phyloP scores from a whole-genome alignment of 2,888 invertebrate genomes.

The Pheosia tremula region DNA sequence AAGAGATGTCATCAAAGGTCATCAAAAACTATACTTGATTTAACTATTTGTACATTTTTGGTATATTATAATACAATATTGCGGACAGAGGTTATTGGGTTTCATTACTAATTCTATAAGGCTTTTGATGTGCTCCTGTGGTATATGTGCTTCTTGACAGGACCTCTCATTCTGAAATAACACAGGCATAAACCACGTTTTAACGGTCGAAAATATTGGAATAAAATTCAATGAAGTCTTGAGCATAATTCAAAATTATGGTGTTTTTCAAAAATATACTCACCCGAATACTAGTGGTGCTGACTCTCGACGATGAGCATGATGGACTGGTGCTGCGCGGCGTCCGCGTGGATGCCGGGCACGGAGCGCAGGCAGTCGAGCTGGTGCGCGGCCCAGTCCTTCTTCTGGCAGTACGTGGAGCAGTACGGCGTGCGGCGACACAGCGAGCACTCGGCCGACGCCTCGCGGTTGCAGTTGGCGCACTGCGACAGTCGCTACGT shows the following conservation, averaged over 20 bases:
- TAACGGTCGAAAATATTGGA: too few species aligned
- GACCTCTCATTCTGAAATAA: neutral
- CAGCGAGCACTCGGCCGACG: constrained; percentile 93
- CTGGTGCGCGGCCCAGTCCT: constrained; percentile 94
- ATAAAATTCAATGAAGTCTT: too few species aligned
- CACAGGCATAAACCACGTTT: neutral
- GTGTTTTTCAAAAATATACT: neutral
- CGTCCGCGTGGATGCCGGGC: constrained; percentile 65
- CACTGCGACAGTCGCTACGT: constrained; percentile 81
- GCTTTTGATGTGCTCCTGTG: neutral
- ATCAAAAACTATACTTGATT: too few species aligned
- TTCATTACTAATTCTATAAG: neutral
- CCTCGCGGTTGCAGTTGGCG: constrained; percentile 95
- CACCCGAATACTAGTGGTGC: constrained; percentile 72
- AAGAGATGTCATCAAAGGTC: too few species aligned
- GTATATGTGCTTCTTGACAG: neutral
- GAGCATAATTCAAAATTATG: too few species aligned
- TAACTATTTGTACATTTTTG: neutral
- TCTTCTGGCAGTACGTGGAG: constrained; percentile 95
- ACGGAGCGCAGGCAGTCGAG: constrained; percentile 92
- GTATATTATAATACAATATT: neutral
- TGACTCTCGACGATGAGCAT: constrained; percentile 94
- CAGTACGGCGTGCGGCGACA: constrained; percentile 95
- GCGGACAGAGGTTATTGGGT: neutral
- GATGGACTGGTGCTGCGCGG: constrained; percentile 88